Evolutionary conservation across 2,888 invertebrate genomes (phyloP).

Genomic region (Nebria brevicollis): DNA sequence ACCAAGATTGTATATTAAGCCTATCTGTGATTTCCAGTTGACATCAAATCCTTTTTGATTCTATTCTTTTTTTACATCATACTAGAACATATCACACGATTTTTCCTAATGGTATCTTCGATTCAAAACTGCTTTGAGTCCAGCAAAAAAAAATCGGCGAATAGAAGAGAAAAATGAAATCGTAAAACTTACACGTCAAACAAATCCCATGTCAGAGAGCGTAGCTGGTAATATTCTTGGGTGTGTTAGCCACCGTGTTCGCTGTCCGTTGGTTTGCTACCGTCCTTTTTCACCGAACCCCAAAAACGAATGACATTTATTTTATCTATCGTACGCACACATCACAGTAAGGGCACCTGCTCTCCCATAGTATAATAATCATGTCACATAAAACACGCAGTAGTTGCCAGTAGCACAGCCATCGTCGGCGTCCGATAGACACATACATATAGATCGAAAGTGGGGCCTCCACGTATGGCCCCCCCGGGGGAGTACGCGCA

Average conservation of each 20-base stretch:
- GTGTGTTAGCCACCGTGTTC: slow-evolving; percentile 4
- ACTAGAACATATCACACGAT: background rate
- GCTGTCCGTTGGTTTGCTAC: background rate
- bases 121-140: background rate
- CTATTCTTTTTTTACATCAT: background rate
- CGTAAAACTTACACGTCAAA: background rate
- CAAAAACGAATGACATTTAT: slow-evolving; percentile 39
- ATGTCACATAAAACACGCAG: slow-evolving; percentile 60
- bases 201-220: background rate
- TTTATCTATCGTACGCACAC: slow-evolving; percentile 43
- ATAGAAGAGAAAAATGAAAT: background rate
- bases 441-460: slow-evolving; percentile 26
- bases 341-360: slow-evolving; percentile 57
- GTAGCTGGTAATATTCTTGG: background rate
- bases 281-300: slow-evolving; percentile 1
- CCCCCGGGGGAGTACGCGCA: slow-evolving; percentile 21
- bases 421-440: background rate
- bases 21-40: too few relatives aligned
- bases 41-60: too few relatives aligned
- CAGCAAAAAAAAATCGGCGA: background rate
- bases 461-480: background rate
- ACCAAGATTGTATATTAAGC: too few relatives aligned
- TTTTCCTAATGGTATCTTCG: background rate
- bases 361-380: slow-evolving; percentile 61
- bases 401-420: background rate